Evolutionary conservation across 1,140 invertebrate genomes (phyloP), one percentile per base, ranked within the genome.

Genomic region (Ditylenchus dipsaci): DNA sequence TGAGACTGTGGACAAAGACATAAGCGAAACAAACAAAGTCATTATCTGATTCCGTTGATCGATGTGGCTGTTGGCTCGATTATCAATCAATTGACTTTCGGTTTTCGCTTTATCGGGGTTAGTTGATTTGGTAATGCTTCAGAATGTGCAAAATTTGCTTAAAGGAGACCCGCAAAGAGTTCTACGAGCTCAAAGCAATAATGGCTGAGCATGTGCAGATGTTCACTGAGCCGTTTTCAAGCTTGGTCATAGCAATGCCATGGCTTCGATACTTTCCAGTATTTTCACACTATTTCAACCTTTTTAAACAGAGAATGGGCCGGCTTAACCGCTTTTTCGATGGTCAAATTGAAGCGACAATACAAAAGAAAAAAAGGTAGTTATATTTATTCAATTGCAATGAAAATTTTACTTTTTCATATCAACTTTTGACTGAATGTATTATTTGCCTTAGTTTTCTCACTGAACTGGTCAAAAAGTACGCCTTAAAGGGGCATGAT

Each of bases 51-150:
- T 26, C 15, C 49, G n/a, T 21, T 53, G 49, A 53, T 74, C 33
- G 74, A 74, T 61, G 15, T 77, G 17, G 29, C 63, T 19, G 57
- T 77, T 29, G 73, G 73, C n/a, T 74, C 73, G 29, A 73, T 77
- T 26, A 74, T 74, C 27, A 76, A 70, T 27, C 57, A 64, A n/a
- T 33, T 75, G 3, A 17, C 77, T 11, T 76, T 74, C 47, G 73
- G 73, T 5, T 72, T 64, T 21, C 33, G 74, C 7, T 74, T 76
- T 60, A 63, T 43, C 19, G 38, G 49, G 1, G 72, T 73, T 45
- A 49, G 23, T 53, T 5, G 23, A 53, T 53, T 53, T 17, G 8
- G 3, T 19, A 17, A 53, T 53, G 49, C 49, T 7, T 7, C 15
- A 26, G 15, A 53, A 53, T 53, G 3, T 7, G 15, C 3, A 7